Base-by-base conservation (phyloP, 2,113 vertebrate species). In the Suncus etruscus region DNA sequence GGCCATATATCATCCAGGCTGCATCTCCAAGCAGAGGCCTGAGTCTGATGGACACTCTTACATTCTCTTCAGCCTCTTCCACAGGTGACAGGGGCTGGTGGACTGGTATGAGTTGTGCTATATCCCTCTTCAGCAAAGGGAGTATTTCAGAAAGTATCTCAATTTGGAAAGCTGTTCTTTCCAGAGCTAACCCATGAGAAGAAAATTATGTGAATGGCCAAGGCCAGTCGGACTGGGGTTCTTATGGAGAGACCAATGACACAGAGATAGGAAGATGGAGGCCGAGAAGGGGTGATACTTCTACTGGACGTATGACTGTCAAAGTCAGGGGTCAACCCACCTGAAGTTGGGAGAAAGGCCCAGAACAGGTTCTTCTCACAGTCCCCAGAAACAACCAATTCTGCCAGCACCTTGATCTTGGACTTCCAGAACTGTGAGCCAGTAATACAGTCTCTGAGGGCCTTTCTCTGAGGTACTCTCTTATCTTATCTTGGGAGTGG, bases 81-180 rank as follows among this genome's bases (percentile, higher is more conserved):
- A 29, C 69, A 32, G 27, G 27, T 31, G 54, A 24, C 69, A 25
- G 31, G 51, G 9, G 65, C 12, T 3, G 10, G 3, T 1, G 27
- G 20, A 12, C 54, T 58, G 27, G 45, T 15, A 66, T 25, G 11
- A 15, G 12, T 58, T 58, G 15, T 2, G 54, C 54, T 58, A 58
- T 18, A 58, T 58, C 54, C 14, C 54, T 58, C 54, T 16, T 58
- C 15, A 16, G 4, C 18, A 18, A 58, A 16, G 54, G 54, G 54
- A 14, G 48, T 3, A 22, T 16, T 11, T 91, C 61, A 20, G 69
- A 88, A 86, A 27, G n/a, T 54, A 68, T 39, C 63, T n/a, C 79
- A 48, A 48, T 66, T 24, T 92, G 75, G 65, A 76, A 82, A 90
- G 2, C 54, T 82, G 45, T 39, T 31, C 54, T 39, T 93, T 91